Evolutionary conservation across 1,140 invertebrate species (phyloP).

Genomic region (Drosophila kepulauana): DNA sequence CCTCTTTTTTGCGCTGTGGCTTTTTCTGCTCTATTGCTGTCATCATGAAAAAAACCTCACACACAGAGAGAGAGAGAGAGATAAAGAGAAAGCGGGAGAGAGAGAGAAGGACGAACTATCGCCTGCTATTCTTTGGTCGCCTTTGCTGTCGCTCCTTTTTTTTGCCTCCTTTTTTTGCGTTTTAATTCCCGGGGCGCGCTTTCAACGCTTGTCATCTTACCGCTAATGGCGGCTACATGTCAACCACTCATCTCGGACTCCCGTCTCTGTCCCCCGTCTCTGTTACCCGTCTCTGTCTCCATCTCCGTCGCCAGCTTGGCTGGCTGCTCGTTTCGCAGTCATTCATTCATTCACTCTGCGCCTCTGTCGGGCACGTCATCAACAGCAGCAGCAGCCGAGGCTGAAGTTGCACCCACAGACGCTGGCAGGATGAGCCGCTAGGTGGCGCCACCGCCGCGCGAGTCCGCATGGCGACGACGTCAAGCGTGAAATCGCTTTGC

Average conservation of each 20-base stretch:
- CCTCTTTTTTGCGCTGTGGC: constrained; percentile 63
- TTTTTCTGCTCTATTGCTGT: constrained; percentile 70
- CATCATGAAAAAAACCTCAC: constrained; percentile 40
- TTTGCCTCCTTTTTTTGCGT: constrained; percentile 33
- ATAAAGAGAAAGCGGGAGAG: not conserved
- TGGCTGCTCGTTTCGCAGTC: constrained; percentile 70
- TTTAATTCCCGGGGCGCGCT: constrained; percentile 80
- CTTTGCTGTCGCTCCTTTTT: constrained; percentile 7
- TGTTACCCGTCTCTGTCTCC: constrained; percentile 6
- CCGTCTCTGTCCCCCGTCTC: not conserved
- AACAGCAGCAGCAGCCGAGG: constrained; percentile 25
- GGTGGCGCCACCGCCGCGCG: constrained; percentile 56
- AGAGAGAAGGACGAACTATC: constrained; percentile 47
- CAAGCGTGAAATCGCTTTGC: constrained; percentile 79
- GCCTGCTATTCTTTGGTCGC: constrained; percentile 45
- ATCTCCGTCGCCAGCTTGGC: not conserved
- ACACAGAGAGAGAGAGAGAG: not conserved
- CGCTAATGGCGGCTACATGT: constrained; percentile 82
- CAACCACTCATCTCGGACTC: constrained; percentile 75
- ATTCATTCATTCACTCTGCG: constrained; percentile 55
- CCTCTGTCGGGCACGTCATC: constrained; percentile 39
- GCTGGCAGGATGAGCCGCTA: constrained; percentile 46
- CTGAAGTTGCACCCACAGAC: not conserved
- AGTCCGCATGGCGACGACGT: constrained; percentile 52
- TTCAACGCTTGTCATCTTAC: constrained; percentile 82